Base-by-base conservation (phyloP, 2,888 invertebrate genomes). In the Fissipunctia ypsillon region DNA sequence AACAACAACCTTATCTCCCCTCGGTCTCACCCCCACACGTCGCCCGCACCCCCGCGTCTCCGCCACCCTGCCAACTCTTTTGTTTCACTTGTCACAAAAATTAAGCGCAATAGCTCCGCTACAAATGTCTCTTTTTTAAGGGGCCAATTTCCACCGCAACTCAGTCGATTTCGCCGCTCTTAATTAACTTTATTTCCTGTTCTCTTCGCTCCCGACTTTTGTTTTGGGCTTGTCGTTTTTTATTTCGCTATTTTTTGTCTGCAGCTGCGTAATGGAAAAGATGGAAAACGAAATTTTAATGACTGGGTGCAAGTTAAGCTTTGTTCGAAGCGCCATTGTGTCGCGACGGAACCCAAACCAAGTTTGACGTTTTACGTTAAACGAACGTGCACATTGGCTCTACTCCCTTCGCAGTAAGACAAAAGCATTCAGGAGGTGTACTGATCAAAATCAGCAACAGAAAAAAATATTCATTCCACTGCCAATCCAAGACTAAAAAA, bases 151-250 rank as follows among this genome's bases (percentile, higher is more conserved):
- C 94, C 95, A 95, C 96, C 95, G 95, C 95, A 95, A 93, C 95
- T 95, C 95, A 95, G 96, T 95, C 96, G 96, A 96, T 96, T 96
- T 95, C 94, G 94, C 94, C 93, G 95, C 96, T 95, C 95, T 96
- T 96, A 96, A 96, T 96, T 96, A 96, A 96, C 96, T 96, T 96
- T 95, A 96, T 95, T 96, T 96, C 96, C 95, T 95, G 95, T 95
- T 95, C 96, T 95, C 94, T 93, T 93, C 93, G 92, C 92, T 93
- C 92, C 92, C 93, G 93, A 94, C 95, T 95, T 96, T 96, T 95
- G 94, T 95, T 96, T 96, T 95, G 94, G 92, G 91, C 92, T 94
- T 91, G 92, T 94, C 91, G 90, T 92, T 94, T 94, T 94, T 95
- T 95, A 91, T 95, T 95, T 94, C 90, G 91, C 93, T 94, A 94